A percentile compares a stretch with the other conserved stretches of the same genome.
Conservation (phyloP, 1,140 invertebrate species). For the Drosophila tristis region DNA sequence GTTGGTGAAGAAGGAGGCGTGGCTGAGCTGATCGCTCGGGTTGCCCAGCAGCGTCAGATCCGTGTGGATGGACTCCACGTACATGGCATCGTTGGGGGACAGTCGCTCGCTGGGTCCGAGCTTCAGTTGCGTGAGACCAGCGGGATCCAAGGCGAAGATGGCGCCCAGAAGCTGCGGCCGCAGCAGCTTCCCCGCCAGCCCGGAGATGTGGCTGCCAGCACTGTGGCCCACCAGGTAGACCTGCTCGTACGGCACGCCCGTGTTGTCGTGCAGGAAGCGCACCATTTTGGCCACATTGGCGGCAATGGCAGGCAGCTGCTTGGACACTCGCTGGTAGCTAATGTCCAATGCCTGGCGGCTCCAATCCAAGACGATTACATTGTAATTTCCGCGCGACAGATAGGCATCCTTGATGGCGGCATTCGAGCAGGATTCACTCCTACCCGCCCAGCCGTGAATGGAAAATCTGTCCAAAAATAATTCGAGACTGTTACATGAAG, state of each 20-base stretch:
- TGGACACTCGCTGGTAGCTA: conserved; percentile 67
- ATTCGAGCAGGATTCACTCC: conserved; percentile 66
- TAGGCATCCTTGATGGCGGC: conserved; percentile 81
- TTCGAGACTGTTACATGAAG: background rate
- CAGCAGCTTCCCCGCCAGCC: conserved; percentile 82
- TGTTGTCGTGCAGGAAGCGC: conserved; percentile 80
- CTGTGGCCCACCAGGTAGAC: conserved; percentile 85
- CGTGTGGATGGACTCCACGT: conserved; percentile 91
- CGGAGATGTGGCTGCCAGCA: conserved; percentile 85
- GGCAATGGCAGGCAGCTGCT: conserved; percentile 65
- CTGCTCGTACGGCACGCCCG: conserved; percentile 73
- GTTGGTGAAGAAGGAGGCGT: conserved; percentile 90
- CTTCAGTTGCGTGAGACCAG: conserved; percentile 83
- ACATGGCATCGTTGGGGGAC: conserved; percentile 87
- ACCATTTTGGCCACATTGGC: conserved; percentile 65
- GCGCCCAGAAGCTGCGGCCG: conserved; percentile 67
- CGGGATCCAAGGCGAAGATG: conserved; percentile 86
- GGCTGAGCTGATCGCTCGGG: conserved; percentile 85
- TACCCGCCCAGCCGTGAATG: conserved; percentile 77
- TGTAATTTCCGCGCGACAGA: conserved; percentile 84
- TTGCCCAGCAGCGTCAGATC: conserved; percentile 87
- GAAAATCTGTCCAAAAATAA: conserved; percentile 37
- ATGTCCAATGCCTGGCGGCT: conserved; percentile 74
- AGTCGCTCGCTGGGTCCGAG: conserved; percentile 83
- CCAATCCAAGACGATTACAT: conserved; percentile 87